Evolutionary conservation across 2,888 invertebrate genomes (phyloP), one percentile per base, ranked within the genome.

Genomic region (Nemotelus pantherinus): DNA sequence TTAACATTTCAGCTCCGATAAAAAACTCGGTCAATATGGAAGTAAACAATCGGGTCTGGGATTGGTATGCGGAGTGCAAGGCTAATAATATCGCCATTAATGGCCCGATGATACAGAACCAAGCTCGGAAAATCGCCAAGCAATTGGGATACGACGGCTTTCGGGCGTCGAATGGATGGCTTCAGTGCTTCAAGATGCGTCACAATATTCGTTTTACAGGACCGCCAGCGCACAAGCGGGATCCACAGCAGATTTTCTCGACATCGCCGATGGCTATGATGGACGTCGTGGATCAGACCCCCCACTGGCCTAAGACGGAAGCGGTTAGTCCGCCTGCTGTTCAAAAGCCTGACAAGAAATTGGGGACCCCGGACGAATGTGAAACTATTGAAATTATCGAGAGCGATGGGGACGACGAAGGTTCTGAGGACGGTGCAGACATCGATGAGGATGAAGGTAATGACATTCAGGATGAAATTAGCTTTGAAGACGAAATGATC

Each of bases 131-230:
- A 41, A 74, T 74, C 3, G 74, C 74, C 63, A 58, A 74, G 39
- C 74, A 74, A 41, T 48, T 74, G 45, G 74, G 74, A 25, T 74
- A 43, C 48, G 74, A 74, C 7, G 74, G 60, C 25, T 74, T 74
- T 63, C 74, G 74, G 6, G 74, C 74, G 2, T 74, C 74, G 48
- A 74, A 74, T 50, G 74, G 74, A 10, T 74, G 74, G 74, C 74
- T 74, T 2, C 74, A 74, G 74, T 74, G 74, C 63, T 74, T 74
- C 74, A 74, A 74, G 43, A 60, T 74, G 60, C 74, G 74, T 43
- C 74, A 74, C 48, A 74, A 60, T 60, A 74, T 74, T 25, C 74
- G 74, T 39, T 74, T 74, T 41, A 41, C 74, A 50, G 47, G 45
- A 43, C 70, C 70, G 39, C 70, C 70, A 53, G 70, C 70, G 43